A percentile compares a stretch with the other conserved stretches of the same genome.
These are phyloP conservation scores for Ophiodon elongatus DNA, from an alignment of 2,113 vertebrate species.

Conservation along the genomic window DNA sequence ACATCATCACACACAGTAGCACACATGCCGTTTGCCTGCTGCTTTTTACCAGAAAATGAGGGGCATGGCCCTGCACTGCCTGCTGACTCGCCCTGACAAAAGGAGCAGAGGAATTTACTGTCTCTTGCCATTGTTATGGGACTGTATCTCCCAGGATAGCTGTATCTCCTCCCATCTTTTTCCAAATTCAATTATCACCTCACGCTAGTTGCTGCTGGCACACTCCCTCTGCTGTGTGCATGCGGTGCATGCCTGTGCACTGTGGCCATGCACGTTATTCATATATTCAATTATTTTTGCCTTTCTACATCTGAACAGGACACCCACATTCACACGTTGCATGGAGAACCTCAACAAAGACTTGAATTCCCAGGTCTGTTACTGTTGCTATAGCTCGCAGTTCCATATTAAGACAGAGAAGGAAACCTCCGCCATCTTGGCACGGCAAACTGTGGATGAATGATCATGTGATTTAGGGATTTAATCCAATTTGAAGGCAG, in stretches of 20 bases:
- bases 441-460: conserved; percentile 57
- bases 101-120: conserved; percentile 62
- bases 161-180: conserved; percentile 42
- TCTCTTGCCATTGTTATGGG: conserved; percentile 52
- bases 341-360: conserved; percentile 8
- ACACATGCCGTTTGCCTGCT: conserved; percentile 70
- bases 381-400: conserved; percentile 16
- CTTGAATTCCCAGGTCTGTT: conserved; percentile 14
- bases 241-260: background rate
- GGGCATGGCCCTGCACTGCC: conserved; percentile 48
- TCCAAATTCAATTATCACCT: conserved; percentile 73
- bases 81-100: conserved; percentile 57
- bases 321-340: conserved; percentile 26
- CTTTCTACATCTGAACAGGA: conserved; percentile 13
- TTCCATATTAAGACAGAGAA: conserved; percentile 50
- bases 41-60: conserved; percentile 67
- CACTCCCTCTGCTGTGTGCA: conserved; percentile 31
- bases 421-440: conserved; percentile 60
- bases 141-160: conserved; percentile 53
- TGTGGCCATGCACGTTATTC: conserved; percentile 3
- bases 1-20: conserved; percentile 70
- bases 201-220: conserved; percentile 39
- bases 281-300: conserved; percentile 6
- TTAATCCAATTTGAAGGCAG: conserved; percentile 71
- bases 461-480: conserved; percentile 72